Conservation (phyloP, 2,888 invertebrate species). For the Hanleya hanleyi region DNA sequence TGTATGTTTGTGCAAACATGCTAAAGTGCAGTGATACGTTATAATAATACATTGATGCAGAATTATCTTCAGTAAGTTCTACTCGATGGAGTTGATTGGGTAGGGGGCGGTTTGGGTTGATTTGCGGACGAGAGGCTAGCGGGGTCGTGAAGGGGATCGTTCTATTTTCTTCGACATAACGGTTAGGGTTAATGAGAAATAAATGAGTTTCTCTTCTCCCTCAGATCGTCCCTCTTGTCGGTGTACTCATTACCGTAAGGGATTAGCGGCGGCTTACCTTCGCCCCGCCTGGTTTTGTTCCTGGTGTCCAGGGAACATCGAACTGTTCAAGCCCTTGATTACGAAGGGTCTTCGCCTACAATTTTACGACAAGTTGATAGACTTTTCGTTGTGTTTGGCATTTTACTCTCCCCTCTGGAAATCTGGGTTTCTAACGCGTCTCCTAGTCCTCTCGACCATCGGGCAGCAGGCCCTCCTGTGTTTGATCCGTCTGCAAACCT, state of each 20-base stretch:
- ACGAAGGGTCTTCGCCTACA: not conserved
- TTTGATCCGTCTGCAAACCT: not conserved
- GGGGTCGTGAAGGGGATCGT: too few relatives aligned
- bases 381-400: not conserved
- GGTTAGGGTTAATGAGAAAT: constrained; percentile 2
- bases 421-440: not conserved
- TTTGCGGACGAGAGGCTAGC: too few relatives aligned
- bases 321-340: not conserved
- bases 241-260: not conserved
- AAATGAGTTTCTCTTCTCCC: not conserved
- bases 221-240: not conserved
- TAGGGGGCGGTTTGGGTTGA: too few relatives aligned
- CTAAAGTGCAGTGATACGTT: too few relatives aligned
- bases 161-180: too few relatives aligned
- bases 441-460: not conserved
- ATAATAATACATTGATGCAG: too few relatives aligned
- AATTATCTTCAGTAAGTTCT: too few relatives aligned
- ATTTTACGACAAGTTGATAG: not conserved
- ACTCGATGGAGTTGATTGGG: too few relatives aligned
- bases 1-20: too few relatives aligned
- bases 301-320: not conserved
- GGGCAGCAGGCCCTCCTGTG: too few relatives aligned
- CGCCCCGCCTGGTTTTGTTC: not conserved
- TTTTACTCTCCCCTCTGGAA: not conserved
- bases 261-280: not conserved